Evolutionary conservation across 2,888 invertebrate genomes (phyloP).

Genomic region (Orchesella flavescens): DNA sequence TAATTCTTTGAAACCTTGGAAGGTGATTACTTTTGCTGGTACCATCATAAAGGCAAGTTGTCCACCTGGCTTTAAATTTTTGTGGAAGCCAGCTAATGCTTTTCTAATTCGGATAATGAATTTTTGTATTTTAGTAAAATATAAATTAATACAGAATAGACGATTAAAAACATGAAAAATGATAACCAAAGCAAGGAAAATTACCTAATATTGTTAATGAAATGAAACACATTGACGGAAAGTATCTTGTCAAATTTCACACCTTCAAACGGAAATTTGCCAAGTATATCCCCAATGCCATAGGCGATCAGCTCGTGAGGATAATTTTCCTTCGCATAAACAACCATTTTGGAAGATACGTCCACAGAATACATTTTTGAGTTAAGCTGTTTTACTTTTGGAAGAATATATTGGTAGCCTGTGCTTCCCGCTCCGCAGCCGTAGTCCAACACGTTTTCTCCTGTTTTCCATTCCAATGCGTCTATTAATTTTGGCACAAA

Average conservation of each 20-base stretch:
- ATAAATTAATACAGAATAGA: neutral
- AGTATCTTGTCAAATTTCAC: neutral
- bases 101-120: neutral
- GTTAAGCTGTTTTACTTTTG: neutral
- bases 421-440: slow-evolving; percentile 13
- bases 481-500: neutral
- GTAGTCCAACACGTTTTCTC: slow-evolving; percentile 2
- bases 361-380: slow-evolving; percentile 5
- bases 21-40: neutral
- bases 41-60: neutral
- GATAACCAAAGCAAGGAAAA: too few species aligned
- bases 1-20: too few species aligned
- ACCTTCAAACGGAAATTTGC: neutral
- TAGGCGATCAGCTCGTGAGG: neutral
- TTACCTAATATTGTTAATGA: neutral
- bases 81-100: neutral
- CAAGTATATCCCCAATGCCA: neutral
- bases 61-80: neutral
- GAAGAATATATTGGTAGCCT: neutral
- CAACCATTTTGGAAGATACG: slow-evolving; percentile 18
- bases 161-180: too few species aligned
- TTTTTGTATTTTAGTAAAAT: too few species aligned
- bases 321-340: neutral
- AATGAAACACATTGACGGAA: slow-evolving; percentile 3
- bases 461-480: neutral